Base-by-base conservation (phyloP, 2,113 vertebrate genomes). In the Rhea pennata region DNA sequence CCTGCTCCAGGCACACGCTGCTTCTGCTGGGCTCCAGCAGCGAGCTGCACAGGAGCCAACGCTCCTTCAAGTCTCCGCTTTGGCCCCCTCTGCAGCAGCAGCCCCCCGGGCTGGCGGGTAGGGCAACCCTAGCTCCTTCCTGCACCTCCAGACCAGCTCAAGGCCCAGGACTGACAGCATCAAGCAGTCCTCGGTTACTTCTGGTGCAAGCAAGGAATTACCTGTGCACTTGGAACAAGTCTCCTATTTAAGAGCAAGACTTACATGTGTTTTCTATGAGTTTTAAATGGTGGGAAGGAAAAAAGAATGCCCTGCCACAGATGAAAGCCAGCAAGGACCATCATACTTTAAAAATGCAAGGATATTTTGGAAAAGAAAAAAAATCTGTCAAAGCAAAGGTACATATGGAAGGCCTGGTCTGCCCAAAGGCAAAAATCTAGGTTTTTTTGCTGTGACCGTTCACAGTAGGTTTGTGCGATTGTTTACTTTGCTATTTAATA, bases 331-430 rank as follows among this genome's bases (percentile, higher is more conserved):
- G 61, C n/a, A 93, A 95, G 76, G 64, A 29, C 56, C 69, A 82
- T 93, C 64, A 62, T 59, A 17, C 71, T 92, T 94, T 96, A 97
- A 95, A 95, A 96, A 96, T 86, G 62, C 58, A 94, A 95, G 79
- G 23, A n/a, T 95, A 88, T 96, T 96, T 96, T 92, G 62, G 94
- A 95, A 95, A 96, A 79, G 22, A 66, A 15, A 66, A 39, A 91
- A 42, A 69, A 27, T 44, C 15, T 70, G 29, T 74, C 70, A 87
- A 95, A 94, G 58, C 19, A 72, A 89, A 94, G 42, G 66, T 80
- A 51, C 12, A 5, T n/a, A 53, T 75, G 73, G 62, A 93, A 85
- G 33, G 51, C 66, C 70, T 97, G 46, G 72, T 97, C 48, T 94
- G 80, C 74, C 83, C 12, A 7, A 84, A 89, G 76, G 65, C 80